Evolutionary conservation across 2,888 invertebrate species (phyloP).

Genomic region (Caenorhabditis angaria): DNA sequence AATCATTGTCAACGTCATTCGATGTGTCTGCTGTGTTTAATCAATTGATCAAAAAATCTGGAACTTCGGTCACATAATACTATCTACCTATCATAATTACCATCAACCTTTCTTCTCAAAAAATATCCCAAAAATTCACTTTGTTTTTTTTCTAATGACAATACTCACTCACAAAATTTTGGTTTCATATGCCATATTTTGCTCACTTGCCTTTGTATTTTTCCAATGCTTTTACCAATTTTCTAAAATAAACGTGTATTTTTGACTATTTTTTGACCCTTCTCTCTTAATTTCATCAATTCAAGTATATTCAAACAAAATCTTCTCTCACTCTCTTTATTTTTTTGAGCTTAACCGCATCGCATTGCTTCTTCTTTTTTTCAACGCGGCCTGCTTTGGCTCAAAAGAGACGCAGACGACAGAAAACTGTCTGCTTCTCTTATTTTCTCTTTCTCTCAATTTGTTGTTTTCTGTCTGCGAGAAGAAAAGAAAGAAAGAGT

Average conservation of each 20-base stretch:
- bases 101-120: neutral
- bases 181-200: conserved; percentile 5
- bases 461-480: neutral
- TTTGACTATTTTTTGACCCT: neutral
- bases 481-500: neutral
- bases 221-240: neutral
- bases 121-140: neutral
- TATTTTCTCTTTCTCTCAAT: neutral
- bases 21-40: conserved; percentile 62
- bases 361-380: neutral
- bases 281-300: neutral
- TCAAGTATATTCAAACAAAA: too few relatives aligned
- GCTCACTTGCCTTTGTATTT: conserved; percentile 4
- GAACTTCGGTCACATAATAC: neutral
- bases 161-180: conserved; percentile 1
- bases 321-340: too few relatives aligned
- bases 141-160: neutral
- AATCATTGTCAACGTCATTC: conserved; percentile 62
- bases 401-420: too few relatives aligned
- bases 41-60: neutral
- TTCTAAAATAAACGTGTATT: conserved; percentile 1
- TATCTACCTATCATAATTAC: neutral
- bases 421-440: neutral
- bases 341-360: neutral
- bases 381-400: neutral